These are phyloP conservation scores for Lasioglossum calceatum DNA, from an alignment of 2,888 invertebrate species.

Conservation along the genomic window DNA sequence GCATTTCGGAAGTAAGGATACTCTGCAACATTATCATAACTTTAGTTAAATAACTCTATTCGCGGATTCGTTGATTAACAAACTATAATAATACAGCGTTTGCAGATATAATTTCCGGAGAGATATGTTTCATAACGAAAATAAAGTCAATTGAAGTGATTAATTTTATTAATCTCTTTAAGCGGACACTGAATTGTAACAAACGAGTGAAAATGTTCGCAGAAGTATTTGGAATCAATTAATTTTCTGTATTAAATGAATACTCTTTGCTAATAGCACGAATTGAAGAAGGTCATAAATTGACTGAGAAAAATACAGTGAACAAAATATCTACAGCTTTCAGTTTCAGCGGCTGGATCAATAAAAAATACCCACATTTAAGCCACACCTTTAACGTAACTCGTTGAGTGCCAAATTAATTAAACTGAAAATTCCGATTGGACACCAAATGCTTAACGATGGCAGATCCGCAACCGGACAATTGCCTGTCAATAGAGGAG, in stretches of 20 bases:
- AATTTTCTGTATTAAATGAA: not conserved
- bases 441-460: slow-evolving; percentile 11
- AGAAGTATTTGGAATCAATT: not conserved
- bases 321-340: not conserved
- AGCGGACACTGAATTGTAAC: not conserved
- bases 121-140: not conserved
- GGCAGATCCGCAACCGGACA: slow-evolving; percentile 26
- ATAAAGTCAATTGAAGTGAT: not conserved
- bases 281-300: not conserved
- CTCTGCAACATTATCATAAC: not conserved
- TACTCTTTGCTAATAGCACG: not conserved
- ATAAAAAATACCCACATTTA: not conserved
- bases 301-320: not conserved
- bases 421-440: slow-evolving; percentile 11
- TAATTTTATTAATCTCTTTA: not conserved
- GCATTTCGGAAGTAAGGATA: not conserved
- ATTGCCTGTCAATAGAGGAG: slow-evolving; percentile 41
- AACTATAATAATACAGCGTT: not conserved
- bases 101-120: not conserved
- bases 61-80: too few relatives aligned
- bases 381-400: not conserved
- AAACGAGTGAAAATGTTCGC: not conserved
- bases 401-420: slow-evolving; percentile 5
- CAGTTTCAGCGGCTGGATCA: slow-evolving; percentile 15
- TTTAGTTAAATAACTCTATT: too few relatives aligned